Evolutionary conservation across 1,140 invertebrate species (phyloP).

Genomic region (Papilio helenus): DNA sequence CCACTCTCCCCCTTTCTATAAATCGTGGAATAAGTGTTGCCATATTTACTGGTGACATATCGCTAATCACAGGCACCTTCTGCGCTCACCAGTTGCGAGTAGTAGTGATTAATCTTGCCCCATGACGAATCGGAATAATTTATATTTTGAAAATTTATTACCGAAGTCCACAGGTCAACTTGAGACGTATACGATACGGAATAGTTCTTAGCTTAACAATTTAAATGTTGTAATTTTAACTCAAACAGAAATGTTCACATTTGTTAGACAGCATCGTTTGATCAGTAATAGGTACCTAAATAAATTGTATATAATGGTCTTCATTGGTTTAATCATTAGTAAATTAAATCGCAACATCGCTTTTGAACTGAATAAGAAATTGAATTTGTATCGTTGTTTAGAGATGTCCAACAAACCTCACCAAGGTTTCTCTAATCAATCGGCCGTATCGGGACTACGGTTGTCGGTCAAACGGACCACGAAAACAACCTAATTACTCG

Average conservation of each 20-base stretch:
- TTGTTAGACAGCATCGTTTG: background rate
- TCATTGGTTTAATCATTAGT: background rate
- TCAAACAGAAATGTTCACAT: background rate
- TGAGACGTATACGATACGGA: slow-evolving; percentile 52
- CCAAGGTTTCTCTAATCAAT: slow-evolving; percentile 56
- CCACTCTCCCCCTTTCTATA: slow-evolving; percentile 66
- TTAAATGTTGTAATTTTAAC: background rate
- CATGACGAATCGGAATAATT: slow-evolving; percentile 79
- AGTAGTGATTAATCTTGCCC: slow-evolving; percentile 77
- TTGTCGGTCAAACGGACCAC: slow-evolving; percentile 59
- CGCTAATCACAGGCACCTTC: slow-evolving; percentile 74
- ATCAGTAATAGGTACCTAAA: background rate
- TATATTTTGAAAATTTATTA: slow-evolving; percentile 74
- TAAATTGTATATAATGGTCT: background rate
- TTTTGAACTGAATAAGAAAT: slow-evolving; percentile 32
- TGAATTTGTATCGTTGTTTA: background rate
- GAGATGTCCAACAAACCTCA: slow-evolving; percentile 17
- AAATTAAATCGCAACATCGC: slow-evolving; percentile 5
- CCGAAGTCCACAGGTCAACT: slow-evolving; percentile 58
- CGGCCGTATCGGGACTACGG: slow-evolving; percentile 49
- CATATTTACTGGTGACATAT: slow-evolving; percentile 81
- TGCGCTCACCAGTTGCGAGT: slow-evolving; percentile 68
- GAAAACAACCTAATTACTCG: slow-evolving; percentile 60
- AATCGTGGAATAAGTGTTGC: slow-evolving; percentile 80
- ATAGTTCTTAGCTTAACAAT: background rate